Conservation (phyloP, 2,888 invertebrate species). For the Phaedon cochleariae region DNA sequence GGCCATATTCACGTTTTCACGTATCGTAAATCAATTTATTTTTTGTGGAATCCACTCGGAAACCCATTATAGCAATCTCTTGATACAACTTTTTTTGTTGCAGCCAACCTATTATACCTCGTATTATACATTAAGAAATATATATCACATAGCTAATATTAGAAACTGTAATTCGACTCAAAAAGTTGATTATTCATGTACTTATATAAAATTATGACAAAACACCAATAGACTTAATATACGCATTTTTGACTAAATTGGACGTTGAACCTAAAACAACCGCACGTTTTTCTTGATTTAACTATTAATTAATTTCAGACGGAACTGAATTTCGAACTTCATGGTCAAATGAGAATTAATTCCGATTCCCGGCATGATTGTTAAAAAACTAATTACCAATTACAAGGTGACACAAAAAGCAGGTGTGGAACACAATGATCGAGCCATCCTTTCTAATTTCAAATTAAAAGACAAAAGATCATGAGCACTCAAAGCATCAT, state of each 20-base stretch:
- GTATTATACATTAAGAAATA: not conserved
- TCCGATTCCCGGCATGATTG: slow-evolving; percentile 52
- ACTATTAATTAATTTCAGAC: slow-evolving; percentile 42
- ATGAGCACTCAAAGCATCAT: too few relatives aligned
- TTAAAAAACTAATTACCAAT: slow-evolving; percentile 36
- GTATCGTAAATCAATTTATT: slow-evolving; percentile 17
- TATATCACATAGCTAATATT: slow-evolving; percentile 14
- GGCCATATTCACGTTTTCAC: not conserved
- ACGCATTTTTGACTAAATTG: not conserved
- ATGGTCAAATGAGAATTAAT: slow-evolving; percentile 48
- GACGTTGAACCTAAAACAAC: slow-evolving; percentile 27
- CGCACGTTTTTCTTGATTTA: slow-evolving; percentile 32
- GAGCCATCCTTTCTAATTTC: slow-evolving; percentile 4
- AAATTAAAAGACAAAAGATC: not conserved
- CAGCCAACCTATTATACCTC: not conserved
- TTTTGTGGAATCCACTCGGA: slow-evolving; percentile 19
- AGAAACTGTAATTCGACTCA: slow-evolving; percentile 27
- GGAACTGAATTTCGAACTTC: slow-evolving; percentile 47
- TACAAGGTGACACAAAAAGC: slow-evolving; percentile 23
- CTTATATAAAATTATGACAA: slow-evolving; percentile 36
- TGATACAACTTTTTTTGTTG: slow-evolving; percentile 23
- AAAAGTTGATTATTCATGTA: slow-evolving; percentile 33
- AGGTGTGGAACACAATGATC: slow-evolving; percentile 16
- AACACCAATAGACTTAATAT: slow-evolving; percentile 6
- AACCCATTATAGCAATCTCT: slow-evolving; percentile 19